These are phyloP conservation scores for Sialia sialis DNA, from an alignment of 2,113 vertebrate genomes.

Conservation along the genomic window DNA sequence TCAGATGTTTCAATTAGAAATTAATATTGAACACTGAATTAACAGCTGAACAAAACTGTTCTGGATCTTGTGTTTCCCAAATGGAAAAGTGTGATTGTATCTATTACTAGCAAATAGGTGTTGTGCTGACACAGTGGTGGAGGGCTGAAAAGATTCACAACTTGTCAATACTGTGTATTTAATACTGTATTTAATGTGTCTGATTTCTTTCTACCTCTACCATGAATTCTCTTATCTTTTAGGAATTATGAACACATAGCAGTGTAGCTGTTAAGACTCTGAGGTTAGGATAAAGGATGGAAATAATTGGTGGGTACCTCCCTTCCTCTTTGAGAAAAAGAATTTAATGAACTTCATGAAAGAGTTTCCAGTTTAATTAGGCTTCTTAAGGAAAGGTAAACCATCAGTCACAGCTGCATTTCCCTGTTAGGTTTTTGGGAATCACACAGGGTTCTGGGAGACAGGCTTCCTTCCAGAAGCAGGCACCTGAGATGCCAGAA, in stretches of 20 bases:
- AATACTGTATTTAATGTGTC: background rate
- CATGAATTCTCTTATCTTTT: background rate
- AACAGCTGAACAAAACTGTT: background rate
- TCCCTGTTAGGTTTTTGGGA: background rate
- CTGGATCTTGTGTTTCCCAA: background rate
- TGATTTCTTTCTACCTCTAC: background rate
- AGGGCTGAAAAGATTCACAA: background rate
- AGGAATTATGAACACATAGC: background rate
- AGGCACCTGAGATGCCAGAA: background rate
- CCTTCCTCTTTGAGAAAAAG: background rate
- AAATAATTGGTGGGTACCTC: background rate
- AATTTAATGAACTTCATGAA: background rate
- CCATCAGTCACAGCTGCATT: background rate
- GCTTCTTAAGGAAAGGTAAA: background rate
- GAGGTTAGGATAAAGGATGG: background rate
- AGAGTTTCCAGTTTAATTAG: background rate
- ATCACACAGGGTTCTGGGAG: background rate
- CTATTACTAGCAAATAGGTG: background rate
- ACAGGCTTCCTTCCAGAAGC: background rate
- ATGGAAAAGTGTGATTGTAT: background rate
- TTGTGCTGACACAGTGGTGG: background rate
- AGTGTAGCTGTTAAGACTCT: background rate
- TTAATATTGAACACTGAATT: background rate
- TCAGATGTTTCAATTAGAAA: conserved; percentile 15
- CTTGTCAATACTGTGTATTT: background rate